phyloP scores from a whole-genome alignment of 2,113 vertebrate species.

The Oxyruncus cristatus region DNA sequence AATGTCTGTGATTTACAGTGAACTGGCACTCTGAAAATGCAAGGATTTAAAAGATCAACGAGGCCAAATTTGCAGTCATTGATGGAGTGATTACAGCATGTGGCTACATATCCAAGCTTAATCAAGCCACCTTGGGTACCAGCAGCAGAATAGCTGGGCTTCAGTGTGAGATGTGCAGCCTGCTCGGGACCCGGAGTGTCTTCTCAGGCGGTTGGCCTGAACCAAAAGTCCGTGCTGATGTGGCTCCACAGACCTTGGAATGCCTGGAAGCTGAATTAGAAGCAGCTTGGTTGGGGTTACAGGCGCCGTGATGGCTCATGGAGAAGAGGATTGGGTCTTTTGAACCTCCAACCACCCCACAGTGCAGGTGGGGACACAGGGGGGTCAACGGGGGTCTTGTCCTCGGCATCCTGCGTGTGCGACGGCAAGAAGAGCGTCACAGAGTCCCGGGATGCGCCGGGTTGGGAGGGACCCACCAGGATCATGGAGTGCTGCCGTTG shows the following conservation, averaged over 20 bases:
- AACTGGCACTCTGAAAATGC: slow-evolving; percentile 39
- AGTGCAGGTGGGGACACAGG: fast-evolving
- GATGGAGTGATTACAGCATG: slow-evolving; percentile 2
- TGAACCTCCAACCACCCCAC: background rate
- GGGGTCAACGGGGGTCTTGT: fast-evolving
- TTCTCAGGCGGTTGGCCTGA: background rate
- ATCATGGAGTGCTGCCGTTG: background rate
- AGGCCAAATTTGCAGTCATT: slow-evolving; percentile 44
- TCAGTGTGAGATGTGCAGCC: fast-evolving
- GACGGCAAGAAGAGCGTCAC: fast-evolving
- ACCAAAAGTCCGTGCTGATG: background rate
- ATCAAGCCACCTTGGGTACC: slow-evolving; percentile 12
- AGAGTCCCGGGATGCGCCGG: background rate
- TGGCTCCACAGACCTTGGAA: background rate
- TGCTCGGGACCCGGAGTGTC: background rate
- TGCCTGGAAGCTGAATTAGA: background rate
- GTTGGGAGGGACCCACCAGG: background rate
- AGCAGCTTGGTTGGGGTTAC: fast-evolving
- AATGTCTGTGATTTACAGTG: slow-evolving; percentile 62
- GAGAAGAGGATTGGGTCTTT: background rate
- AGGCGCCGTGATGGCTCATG: fast-evolving
- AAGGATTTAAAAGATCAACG: slow-evolving; percentile 27
- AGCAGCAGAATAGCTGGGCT: background rate
- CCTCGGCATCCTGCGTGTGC: fast-evolving
- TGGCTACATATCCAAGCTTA: background rate